Evolutionary conservation across 2,888 invertebrate species (phyloP).

Genomic region (Drosophila nr. fundita): DNA sequence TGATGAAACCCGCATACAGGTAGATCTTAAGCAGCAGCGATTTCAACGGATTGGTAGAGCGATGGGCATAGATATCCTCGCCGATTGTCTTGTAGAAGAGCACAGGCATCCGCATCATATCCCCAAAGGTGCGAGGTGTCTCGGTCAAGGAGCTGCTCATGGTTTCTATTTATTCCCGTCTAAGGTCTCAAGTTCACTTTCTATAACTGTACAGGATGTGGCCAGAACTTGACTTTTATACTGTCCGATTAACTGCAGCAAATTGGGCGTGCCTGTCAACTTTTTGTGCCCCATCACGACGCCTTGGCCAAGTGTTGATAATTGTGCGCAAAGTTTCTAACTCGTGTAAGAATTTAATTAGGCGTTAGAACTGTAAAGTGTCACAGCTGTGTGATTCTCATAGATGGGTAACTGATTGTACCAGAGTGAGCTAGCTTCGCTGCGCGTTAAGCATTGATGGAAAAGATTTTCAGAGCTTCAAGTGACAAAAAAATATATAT

Average conservation of each 20-base stretch:
- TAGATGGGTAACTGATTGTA: conserved; percentile 10
- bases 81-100: conserved; percentile 74
- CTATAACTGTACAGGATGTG: conserved; percentile 19
- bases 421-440: conserved; percentile 19
- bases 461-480: conserved; percentile 5
- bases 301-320: conserved; percentile 66
- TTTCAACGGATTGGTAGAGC: conserved; percentile 44
- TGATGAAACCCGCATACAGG: conserved; percentile 67
- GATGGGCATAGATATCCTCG: conserved; percentile 74
- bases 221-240: conserved; percentile 38
- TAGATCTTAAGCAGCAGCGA: conserved; percentile 56
- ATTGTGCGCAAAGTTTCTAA: conserved; percentile 68
- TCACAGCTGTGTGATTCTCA: conserved; percentile 46
- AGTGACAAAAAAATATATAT: background rate
- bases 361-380: conserved; percentile 50
- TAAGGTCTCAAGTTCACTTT: background rate
- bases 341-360: conserved; percentile 53
- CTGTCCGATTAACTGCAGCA: conserved; percentile 1
- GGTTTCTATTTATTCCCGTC: background rate
- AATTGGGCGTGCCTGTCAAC: conserved; percentile 53
- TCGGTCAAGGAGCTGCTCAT: conserved; percentile 37
- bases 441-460: conserved; percentile 31
- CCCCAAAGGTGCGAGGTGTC: conserved; percentile 48
- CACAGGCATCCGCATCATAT: conserved; percentile 71
- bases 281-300: conserved; percentile 68